phyloP scores from a whole-genome alignment of 2,113 vertebrate species.

The Cacatua alba region DNA sequence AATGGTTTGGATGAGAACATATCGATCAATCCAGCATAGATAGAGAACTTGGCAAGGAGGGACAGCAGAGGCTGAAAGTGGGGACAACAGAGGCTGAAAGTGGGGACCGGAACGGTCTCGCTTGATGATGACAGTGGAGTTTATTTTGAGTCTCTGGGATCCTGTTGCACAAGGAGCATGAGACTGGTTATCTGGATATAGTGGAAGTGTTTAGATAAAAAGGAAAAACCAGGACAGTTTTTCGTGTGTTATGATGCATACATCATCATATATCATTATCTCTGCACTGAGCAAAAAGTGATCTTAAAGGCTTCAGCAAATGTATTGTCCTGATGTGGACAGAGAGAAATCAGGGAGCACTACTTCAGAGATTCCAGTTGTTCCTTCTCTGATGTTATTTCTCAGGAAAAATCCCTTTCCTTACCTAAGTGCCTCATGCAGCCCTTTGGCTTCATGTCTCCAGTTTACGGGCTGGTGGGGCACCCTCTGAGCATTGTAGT shows the following conservation, averaged over 20 bases:
- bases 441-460: neutral
- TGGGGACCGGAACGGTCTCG: fast-evolving
- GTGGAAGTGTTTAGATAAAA: neutral
- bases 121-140: no score
- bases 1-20: neutral
- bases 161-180: neutral
- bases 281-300: neutral
- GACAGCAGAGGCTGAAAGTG: neutral
- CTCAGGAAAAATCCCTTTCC: neutral
- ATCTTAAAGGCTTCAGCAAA: neutral
- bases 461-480: neutral
- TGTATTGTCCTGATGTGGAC: fast-evolving
- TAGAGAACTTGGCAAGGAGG: neutral
- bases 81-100: neutral
- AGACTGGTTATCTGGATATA: neutral
- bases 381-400: neutral
- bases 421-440: neutral
- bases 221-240: neutral
- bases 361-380: fast-evolving
- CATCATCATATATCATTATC: neutral
- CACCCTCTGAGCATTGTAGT: neutral
- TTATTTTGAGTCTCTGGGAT: neutral
- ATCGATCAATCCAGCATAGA: neutral
- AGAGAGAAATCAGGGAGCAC: neutral
- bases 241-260: neutral